Evolutionary conservation across 2,797 vertebrate species (phyloP).

Genomic region (Corythornis leucogaster): DNA sequence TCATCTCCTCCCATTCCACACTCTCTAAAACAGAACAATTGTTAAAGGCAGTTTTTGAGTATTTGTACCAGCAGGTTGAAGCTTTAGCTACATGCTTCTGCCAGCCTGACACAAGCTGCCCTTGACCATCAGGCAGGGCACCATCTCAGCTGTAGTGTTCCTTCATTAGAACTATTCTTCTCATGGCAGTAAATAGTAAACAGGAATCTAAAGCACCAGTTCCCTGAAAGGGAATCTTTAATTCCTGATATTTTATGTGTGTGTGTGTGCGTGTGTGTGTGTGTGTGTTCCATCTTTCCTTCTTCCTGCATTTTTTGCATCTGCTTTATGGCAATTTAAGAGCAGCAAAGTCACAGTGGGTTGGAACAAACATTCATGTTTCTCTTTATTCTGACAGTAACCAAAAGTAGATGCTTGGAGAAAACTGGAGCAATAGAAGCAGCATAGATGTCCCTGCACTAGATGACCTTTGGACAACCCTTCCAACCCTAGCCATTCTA

Average conservation of each 20-base stretch:
- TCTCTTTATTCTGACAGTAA: neutral
- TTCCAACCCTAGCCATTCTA: too few relatives aligned
- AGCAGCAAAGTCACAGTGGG: neutral
- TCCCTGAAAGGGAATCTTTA: neutral
- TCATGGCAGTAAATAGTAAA: neutral
- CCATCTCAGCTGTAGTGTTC: neutral
- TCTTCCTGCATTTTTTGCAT: neutral
- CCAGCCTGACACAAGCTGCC: neutral
- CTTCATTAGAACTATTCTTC: neutral
- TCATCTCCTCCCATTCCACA: slow-evolving; percentile 32
- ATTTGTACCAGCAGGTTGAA: neutral
- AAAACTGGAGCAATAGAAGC: neutral
- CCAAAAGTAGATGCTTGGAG: neutral
- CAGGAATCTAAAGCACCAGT: neutral
- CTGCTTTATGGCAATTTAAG: neutral
- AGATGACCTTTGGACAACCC: too few relatives aligned
- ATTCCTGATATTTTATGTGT: neutral
- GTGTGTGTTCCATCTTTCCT: neutral
- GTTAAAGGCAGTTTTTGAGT: neutral
- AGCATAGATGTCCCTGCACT: neutral
- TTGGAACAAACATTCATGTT: neutral
- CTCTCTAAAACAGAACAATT: neutral
- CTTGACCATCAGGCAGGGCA: neutral
- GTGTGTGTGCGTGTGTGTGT: neutral
- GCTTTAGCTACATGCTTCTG: neutral